These are phyloP conservation scores for Scaptomyza flava DNA, from an alignment of 2,888 invertebrate species.

Conservation along the genomic window DNA sequence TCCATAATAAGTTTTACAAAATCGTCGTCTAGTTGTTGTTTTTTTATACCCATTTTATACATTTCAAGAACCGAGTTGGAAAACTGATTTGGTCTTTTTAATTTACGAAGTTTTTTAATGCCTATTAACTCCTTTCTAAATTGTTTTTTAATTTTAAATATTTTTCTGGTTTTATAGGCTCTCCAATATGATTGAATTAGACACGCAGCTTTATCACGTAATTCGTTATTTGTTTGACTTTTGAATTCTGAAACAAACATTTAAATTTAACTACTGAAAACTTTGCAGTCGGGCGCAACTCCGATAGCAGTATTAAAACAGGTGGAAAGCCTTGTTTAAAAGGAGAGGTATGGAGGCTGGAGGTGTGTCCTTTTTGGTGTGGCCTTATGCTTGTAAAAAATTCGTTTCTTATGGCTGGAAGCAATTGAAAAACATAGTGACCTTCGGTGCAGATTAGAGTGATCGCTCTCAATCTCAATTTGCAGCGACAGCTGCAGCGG, in stretches of 20 bases:
- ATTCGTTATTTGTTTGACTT: slow-evolving; percentile 1
- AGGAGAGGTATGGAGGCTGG: no score
- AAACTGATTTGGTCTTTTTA: slow-evolving; percentile 43
- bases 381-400: no score
- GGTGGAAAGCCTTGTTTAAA: no score
- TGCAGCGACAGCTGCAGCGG: no score
- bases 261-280: no score
- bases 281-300: no score
- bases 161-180: slow-evolving; percentile 63
- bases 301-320: no score
- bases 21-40: slow-evolving; percentile 62
- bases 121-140: slow-evolving; percentile 69
- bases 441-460: no score
- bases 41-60: slow-evolving; percentile 68
- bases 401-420: no score
- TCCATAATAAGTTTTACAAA: slow-evolving; percentile 83
- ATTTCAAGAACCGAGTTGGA: slow-evolving; percentile 60
- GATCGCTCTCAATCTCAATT: no score
- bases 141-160: slow-evolving; percentile 47
- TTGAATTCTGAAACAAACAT: slow-evolving; percentile 36
- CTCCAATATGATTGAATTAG: slow-evolving; percentile 77
- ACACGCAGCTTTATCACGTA: slow-evolving; percentile 60
- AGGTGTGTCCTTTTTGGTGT: no score
- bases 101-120: slow-evolving; percentile 56
- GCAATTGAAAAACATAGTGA: no score